Evolutionary conservation across 1,140 invertebrate genomes (phyloP).

Genomic region (Magallana ariakensis): DNA sequence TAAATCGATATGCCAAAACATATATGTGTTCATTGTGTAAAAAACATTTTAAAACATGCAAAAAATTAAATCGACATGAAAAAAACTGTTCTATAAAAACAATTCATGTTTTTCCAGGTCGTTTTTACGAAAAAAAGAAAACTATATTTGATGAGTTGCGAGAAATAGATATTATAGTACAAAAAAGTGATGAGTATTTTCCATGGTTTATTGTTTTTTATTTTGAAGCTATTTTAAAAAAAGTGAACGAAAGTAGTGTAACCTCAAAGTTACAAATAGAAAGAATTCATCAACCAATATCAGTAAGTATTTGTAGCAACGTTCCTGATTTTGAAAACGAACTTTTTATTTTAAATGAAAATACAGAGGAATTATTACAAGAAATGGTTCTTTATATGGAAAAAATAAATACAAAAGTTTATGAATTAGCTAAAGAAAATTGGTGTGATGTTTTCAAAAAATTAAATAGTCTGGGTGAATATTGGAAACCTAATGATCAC

Average conservation of each 20-base stretch:
- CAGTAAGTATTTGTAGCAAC: constrained; percentile 33
- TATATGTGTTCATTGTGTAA: not conserved
- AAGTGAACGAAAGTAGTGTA: too few species aligned
- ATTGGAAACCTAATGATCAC: too few species aligned
- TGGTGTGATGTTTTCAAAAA: not conserved
- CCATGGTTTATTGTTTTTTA: not conserved
- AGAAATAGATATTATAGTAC: not conserved
- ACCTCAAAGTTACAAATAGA: not conserved
- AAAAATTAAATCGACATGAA: not conserved
- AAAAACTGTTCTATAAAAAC: not conserved
- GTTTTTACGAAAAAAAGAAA: not conserved
- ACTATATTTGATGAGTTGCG: not conserved
- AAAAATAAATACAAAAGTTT: not conserved
- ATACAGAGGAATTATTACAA: not conserved
- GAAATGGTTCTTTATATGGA: not conserved
- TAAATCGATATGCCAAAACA: not conserved
- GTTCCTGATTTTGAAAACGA: not conserved
- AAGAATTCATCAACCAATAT: constrained; percentile 25
- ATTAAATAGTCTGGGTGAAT: not conserved
- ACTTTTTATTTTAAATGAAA: not conserved
- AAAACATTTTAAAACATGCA: not conserved
- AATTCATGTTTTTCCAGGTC: not conserved
- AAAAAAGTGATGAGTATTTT: not conserved
- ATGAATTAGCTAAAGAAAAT: not conserved
- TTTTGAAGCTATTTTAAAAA: not conserved